Base-by-base conservation (phyloP, 2,888 invertebrate genomes). In the Plemyria rubiginata region DNA sequence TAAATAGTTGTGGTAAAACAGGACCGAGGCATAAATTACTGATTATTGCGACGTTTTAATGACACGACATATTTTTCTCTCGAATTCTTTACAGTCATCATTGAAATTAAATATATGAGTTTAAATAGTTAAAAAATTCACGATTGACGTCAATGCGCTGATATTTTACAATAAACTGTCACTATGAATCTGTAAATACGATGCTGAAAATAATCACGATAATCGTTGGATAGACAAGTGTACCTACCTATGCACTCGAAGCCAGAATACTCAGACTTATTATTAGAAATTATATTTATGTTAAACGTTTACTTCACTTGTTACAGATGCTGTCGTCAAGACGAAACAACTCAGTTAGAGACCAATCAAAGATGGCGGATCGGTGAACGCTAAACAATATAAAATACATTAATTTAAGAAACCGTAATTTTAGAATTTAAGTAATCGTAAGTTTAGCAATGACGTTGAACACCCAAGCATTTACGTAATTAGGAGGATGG, bases 351-450 rank as follows among this genome's bases (percentile, higher is more conserved):
- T 77, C 71, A 78, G 77, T 71, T 73, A 77, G 87, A 89, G 85
- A 88, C 85, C 85, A 84, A 86, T 77, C 78, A 71, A 78, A 77
- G 79, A 78, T 81, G 84, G 83, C 79, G 84, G 79, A 78, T 36
- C 29, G 80, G 73, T 60, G 74, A 79, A 79, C 78, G 78, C 77
- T 78, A 81, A 67, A 60, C 55, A 67, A 62, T 36, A 61, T 62
- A 76, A 82, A 81, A 81, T 78, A 81, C 75, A 76, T 75, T 82
- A 82, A 82, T 73, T 76, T 89, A 90, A 81, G 88, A 84, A 91
- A 89, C 89, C 90, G 90, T 92, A 90, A 90, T 85, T 79, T 82
- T 90, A 91, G 82, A 84, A 76, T 67, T 64, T 90, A 90, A 89
- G 85, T 81, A 85, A 82, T 75, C 50, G 62, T 85, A 87, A 80